These are phyloP conservation scores for Crypturellus undulatus DNA, from an alignment of 2,113 vertebrate species.

Conservation along the genomic window DNA sequence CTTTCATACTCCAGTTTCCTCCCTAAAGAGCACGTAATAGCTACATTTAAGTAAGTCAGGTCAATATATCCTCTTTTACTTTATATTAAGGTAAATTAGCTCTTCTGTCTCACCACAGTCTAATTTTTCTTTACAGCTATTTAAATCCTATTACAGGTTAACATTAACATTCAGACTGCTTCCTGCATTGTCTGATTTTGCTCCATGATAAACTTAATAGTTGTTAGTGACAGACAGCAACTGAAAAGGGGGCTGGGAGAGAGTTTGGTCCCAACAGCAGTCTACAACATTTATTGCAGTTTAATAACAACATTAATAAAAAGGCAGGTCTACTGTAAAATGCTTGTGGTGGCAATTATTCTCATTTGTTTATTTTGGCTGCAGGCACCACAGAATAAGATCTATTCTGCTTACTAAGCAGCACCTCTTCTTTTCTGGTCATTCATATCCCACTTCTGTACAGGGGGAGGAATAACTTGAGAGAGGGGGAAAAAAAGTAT, in stretches of 20 bases:
- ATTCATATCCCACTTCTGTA: neutral
- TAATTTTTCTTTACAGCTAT: constrained; percentile 50
- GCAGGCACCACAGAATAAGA: neutral
- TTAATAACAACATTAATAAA: constrained; percentile 52
- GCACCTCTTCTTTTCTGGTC: neutral
- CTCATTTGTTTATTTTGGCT: constrained; percentile 39
- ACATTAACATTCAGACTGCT: constrained; percentile 50
- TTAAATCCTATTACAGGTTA: constrained; percentile 63
- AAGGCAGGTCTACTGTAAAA: constrained; percentile 16
- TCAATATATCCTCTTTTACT: constrained; percentile 51
- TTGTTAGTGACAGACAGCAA: constrained; percentile 46
- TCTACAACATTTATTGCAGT: neutral
- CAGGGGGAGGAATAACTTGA: neutral
- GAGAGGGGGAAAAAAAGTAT: neutral
- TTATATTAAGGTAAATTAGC: constrained; percentile 66
- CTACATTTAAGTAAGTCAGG: constrained; percentile 64
- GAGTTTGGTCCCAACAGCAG: constrained; percentile 4
- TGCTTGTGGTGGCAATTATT: constrained; percentile 16
- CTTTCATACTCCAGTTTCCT: constrained; percentile 47
- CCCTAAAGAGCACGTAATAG: constrained; percentile 59
- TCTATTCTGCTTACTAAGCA: constrained; percentile 1
- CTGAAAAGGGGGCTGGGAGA: neutral
- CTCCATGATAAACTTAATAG: constrained; percentile 64
- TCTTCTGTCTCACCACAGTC: constrained; percentile 50
- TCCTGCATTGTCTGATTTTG: constrained; percentile 58